These are phyloP conservation scores for Chaenogobius annularis DNA, from an alignment of 2,113 vertebrate species.

Conservation along the genomic window DNA sequence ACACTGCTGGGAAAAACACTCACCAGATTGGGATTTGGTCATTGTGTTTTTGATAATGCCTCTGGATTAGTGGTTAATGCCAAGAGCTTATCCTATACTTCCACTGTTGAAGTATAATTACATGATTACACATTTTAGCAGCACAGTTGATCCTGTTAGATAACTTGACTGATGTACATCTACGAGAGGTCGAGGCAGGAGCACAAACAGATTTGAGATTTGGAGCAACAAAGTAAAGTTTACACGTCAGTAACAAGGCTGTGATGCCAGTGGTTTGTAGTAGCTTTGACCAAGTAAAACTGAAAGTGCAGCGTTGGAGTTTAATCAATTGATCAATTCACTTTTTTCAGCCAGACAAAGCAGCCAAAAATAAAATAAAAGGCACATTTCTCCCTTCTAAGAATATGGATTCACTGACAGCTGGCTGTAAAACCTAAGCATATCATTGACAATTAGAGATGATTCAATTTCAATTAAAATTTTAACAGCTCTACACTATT, in stretches of 20 bases:
- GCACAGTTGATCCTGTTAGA: slow-evolving; percentile 14
- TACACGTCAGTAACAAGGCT: neutral
- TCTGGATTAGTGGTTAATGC: slow-evolving; percentile 49
- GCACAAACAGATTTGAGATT: neutral
- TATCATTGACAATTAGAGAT: no score
- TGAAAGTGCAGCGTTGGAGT: neutral
- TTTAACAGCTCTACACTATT: no score
- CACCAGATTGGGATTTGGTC: slow-evolving; percentile 41
- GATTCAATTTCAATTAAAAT: no score
- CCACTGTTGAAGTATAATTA: slow-evolving; percentile 31
- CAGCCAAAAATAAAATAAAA: no score
- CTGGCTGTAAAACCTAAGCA: no score
- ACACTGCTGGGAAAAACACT: slow-evolving; percentile 17
- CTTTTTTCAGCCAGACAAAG: no score
- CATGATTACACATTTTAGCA: slow-evolving; percentile 23
- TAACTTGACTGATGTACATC: slow-evolving; percentile 5
- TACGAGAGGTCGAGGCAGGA: neutral
- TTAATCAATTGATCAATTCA: neutral
- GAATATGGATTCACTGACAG: no score
- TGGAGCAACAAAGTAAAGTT: neutral
- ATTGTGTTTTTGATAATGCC: slow-evolving; percentile 48
- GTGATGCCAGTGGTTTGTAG: neutral
- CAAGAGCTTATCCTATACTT: slow-evolving; percentile 36
- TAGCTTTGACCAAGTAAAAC: neutral
- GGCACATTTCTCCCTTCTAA: no score